phyloP scores from a whole-genome alignment of 1,140 invertebrate genomes.

The Phenacoccus solenopsis region DNA sequence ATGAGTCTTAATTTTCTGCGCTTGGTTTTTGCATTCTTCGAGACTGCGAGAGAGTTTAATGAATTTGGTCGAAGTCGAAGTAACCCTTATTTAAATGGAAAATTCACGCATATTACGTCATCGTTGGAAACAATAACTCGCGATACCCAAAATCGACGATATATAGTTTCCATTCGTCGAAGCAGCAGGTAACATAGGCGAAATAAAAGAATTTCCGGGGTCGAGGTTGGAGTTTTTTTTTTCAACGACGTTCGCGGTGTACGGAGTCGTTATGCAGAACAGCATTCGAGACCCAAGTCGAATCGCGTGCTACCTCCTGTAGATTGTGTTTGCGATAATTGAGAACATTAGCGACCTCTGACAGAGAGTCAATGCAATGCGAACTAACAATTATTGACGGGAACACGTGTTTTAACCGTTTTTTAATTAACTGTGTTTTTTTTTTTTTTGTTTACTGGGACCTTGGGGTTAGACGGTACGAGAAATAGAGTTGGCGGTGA shows the following conservation, averaged over 20 bases:
- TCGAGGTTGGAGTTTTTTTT: background rate
- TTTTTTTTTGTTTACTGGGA: too few relatives aligned
- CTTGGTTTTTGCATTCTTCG: too few relatives aligned
- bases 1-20: too few relatives aligned
- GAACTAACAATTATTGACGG: background rate
- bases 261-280: background rate
- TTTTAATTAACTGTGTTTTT: constrained; percentile 12
- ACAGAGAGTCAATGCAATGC: background rate
- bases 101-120: too few relatives aligned
- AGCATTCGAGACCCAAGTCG: background rate
- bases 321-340: constrained; percentile 11
- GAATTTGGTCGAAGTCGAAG: too few relatives aligned
- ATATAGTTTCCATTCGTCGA: background rate
- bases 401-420: constrained; percentile 1
- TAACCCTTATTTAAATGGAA: too few relatives aligned
- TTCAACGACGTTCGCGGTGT: background rate
- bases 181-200: background rate
- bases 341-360: constrained; percentile 12
- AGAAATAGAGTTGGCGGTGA: too few relatives aligned
- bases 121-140: too few relatives aligned
- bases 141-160: too few relatives aligned
- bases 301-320: constrained; percentile 10
- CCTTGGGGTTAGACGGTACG: too few relatives aligned
- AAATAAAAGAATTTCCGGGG: background rate
- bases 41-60: too few relatives aligned